Base-by-base conservation (phyloP, 2,113 vertebrate species). In the Anas platyrhynchos region DNA sequence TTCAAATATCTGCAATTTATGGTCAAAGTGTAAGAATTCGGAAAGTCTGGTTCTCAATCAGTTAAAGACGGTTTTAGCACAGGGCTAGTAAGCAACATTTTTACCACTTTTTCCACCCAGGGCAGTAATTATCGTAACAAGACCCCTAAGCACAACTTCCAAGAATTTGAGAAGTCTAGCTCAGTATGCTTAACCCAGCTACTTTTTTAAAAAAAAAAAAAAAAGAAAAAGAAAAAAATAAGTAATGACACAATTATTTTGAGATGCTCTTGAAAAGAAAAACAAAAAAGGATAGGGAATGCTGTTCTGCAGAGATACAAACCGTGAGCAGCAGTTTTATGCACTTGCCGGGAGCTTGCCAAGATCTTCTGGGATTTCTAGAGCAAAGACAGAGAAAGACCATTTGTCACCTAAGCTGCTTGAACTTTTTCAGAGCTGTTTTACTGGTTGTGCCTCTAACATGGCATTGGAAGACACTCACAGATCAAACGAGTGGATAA, bases 301-400 rank as follows among this genome's bases (percentile, higher is more conserved):
- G 54, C 48, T 43, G 76, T 66, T 96, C 91, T 8, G 74, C 65
- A 54, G 83, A n/a, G 83, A 77, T 92, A 97, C 96, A 27, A 85
- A 99, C 98, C 98, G 16, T 98, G 94, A 55, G 98, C 79, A 66
- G 98, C 98, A 73, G 98, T 97, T 89, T 97, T 98, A 83, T 98
- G 98, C 38, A 98, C 88, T 54, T 94, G 96, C 58, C 91, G 93
- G 65, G 94, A 96, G 75, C 93, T 95, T 43, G 96, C 94, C 90
- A 97, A 66, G 88, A 97, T 15, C 90, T 82, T 97, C 93, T 97
- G 97, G 48, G 90, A 87, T 89, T 92, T 96, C 97, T 97, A 43
- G 73, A 61, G 87, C 15, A 73, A 77, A 94, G 72, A 84, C 16
- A 82, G 58, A 67, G 50, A 88, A 48, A 79, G 63, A 58, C 38